phyloP scores from a whole-genome alignment of 2,797 vertebrate genomes.

The Typhlichthys subterraneus region DNA sequence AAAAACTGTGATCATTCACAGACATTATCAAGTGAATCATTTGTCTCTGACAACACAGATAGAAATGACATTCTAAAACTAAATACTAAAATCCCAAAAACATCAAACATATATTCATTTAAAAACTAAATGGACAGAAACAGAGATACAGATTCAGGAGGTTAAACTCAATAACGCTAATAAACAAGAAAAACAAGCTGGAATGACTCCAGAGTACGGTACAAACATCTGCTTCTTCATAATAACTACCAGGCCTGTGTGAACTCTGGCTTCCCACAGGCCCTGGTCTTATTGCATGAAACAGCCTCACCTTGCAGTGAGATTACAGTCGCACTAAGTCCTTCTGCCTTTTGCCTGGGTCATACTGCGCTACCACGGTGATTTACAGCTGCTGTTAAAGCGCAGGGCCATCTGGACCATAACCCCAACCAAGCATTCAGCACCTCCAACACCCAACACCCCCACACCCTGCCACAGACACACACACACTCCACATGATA shows the following conservation, averaged over 20 bases:
- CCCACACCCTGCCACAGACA: neutral
- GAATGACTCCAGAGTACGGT: conserved; percentile 4
- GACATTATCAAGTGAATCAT: neutral
- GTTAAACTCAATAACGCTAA: neutral
- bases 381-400: conserved; percentile 69
- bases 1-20: neutral
- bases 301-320: conserved; percentile 62
- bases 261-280: conserved; percentile 18
- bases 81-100: neutral
- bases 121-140: neutral
- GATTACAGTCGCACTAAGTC: conserved; percentile 53
- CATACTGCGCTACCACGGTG: conserved; percentile 37
- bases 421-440: conserved; percentile 55
- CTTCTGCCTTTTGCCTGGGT: conserved; percentile 48
- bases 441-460: conserved; percentile 44
- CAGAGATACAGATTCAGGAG: neutral
- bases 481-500: too few relatives aligned
- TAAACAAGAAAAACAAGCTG: neutral
- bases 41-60: neutral
- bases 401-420: conserved; percentile 60
- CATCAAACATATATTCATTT: neutral
- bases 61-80: neutral
- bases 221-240: conserved; percentile 36
- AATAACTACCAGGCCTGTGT: conserved; percentile 30
- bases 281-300: conserved; percentile 49